Evolutionary conservation across 2,797 vertebrate species (phyloP).

Genomic region (Nannoperca obscura): DNA sequence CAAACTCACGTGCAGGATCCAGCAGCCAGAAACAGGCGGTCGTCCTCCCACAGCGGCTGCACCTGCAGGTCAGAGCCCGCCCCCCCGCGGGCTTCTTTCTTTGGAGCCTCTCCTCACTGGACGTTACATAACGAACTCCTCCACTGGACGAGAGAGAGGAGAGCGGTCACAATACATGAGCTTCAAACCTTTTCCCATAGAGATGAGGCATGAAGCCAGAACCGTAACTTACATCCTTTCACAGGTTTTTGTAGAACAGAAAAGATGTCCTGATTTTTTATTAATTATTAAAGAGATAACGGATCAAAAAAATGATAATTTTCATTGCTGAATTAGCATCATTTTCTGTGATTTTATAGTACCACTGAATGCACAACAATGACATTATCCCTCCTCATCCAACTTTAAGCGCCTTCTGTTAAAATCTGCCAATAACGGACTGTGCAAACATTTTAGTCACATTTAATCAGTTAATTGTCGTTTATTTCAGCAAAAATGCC

Average conservation of each 20-base stretch:
- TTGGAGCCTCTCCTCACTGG: constrained; percentile 32
- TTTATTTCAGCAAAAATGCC: background rate
- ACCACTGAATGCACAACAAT: background rate
- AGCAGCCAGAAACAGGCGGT: constrained; percentile 13
- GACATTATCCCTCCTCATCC: background rate
- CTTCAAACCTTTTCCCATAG: background rate
- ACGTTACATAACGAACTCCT: constrained; percentile 55
- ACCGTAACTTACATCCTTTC: background rate
- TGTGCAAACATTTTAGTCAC: background rate
- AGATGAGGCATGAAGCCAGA: background rate
- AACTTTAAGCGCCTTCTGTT: background rate
- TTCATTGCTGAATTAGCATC: background rate
- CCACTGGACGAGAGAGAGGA: constrained; percentile 25
- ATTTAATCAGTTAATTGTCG: background rate
- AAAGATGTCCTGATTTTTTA: background rate
- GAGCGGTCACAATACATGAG: constrained; percentile 46
- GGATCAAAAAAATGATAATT: background rate
- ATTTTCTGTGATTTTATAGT: background rate
- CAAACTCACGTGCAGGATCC: constrained; percentile 14
- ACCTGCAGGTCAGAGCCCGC: constrained; percentile 64
- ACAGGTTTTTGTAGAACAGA: background rate
- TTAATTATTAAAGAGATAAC: background rate
- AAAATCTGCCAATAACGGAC: background rate
- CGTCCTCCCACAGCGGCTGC: constrained; percentile 55
- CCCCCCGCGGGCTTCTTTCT: constrained; percentile 31